These are phyloP conservation scores for Takifugu rubripes DNA, from an alignment of 2,797 vertebrate species.

Conservation along the genomic window DNA sequence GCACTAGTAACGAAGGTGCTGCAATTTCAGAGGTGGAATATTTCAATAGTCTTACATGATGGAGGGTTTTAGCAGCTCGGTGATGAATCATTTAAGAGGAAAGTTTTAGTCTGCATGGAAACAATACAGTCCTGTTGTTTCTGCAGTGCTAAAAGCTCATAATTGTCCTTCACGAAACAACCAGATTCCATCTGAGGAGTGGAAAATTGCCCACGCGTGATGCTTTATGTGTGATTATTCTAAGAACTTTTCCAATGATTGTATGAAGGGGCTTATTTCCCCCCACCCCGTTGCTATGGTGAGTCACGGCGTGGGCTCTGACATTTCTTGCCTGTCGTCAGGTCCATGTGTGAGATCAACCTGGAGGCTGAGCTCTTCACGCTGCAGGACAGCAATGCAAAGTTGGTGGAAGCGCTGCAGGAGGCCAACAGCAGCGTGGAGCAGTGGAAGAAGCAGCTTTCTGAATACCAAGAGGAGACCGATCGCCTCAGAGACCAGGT, in stretches of 20 bases:
- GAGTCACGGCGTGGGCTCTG: conserved; percentile 38
- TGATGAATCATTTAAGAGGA: not conserved
- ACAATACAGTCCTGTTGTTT: not conserved
- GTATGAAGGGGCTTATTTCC: conserved; percentile 13
- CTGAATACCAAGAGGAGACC: conserved; percentile 88
- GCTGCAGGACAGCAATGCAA: conserved; percentile 91
- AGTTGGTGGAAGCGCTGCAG: conserved; percentile 85
- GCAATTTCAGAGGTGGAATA: not conserved
- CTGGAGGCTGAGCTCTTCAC: conserved; percentile 92
- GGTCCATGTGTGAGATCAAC: conserved; percentile 90
- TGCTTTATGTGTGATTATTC: conserved; percentile 33
- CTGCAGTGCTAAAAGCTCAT: not conserved
- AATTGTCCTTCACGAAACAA: conserved; percentile 26
- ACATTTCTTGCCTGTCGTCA: conserved; percentile 48
- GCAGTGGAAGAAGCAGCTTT: conserved; percentile 92
- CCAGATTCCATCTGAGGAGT: conserved; percentile 23
- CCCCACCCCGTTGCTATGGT: conserved; percentile 52
- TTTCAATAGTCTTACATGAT: no score
- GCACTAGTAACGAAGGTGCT: not conserved
- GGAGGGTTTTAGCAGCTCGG: not conserved
- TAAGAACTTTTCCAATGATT: conserved; percentile 23
- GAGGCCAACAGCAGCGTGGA: conserved; percentile 88
- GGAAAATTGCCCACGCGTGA: conserved; percentile 13
- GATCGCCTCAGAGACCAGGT: conserved; percentile 87
- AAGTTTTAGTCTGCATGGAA: not conserved